Base-by-base conservation (phyloP, 2,113 vertebrate species). In the Ammodramus savannarum region DNA sequence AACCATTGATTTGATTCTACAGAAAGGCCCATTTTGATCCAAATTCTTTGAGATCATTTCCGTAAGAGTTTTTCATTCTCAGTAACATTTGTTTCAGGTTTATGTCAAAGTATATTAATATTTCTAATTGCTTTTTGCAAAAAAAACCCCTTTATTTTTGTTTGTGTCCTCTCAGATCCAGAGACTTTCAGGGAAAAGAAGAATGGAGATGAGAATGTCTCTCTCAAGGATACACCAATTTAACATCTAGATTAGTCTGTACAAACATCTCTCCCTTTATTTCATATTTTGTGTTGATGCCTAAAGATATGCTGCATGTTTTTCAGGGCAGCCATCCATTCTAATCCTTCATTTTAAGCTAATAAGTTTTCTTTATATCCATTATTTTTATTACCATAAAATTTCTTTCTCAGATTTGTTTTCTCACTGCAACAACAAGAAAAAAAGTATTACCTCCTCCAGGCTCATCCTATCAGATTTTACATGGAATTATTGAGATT, bases 361-460 rank as follows among this genome's bases (percentile, higher is more conserved):
- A 34, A 59, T 23, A 12, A 36, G 2, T 22, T 85, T 3, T 65
- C 27, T 55, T 74, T 66, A n/a, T 41, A 51, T 41, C 7, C 2
- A 6, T 63, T 48, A 17, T 41, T 78, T 69, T 69, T 55, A 41
- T 41, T 31, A 74, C 11, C 2, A 54, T 15, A 63, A 43, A 10
- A 23, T 73, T 54, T 77, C 1, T 59, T 51, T 69, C 29, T 68
- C 59, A 59, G 17, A 31, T 71, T 7, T 49, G 9, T 63, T 91
- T 93, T 82, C 13, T 82, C 18, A 54, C 18, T 63, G 4, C 13
- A 67, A 18, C 0, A 61, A 17, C 0, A 36, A 76, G 10, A 44
- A 41, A 38, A 58, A 41, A 49, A n/a, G 2, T 2, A 3, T 32
- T 13, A 34, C 2, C 4, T 19, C 2, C 29, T 46, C 20, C 7